Evolutionary conservation across 1,140 invertebrate species (phyloP).

Genomic region (Lepidostoma basale): DNA sequence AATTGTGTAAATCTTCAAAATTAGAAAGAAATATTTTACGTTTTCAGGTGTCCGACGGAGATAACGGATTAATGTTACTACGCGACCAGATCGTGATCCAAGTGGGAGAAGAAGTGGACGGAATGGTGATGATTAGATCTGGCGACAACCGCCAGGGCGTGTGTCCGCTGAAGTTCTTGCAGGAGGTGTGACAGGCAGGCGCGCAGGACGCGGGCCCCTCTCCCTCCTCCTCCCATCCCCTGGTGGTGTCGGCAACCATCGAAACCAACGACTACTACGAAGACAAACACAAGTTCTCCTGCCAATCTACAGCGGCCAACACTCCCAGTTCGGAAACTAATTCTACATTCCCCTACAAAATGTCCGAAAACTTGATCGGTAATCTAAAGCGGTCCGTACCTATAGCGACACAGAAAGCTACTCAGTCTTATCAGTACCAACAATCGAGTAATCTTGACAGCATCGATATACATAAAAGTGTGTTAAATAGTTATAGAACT

Average conservation of each 20-base stretch:
- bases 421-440: slow-evolving; percentile 21
- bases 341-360: slow-evolving; percentile 33
- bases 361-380: slow-evolving; percentile 33
- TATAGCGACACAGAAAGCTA: slow-evolving; percentile 33
- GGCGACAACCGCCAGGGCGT: slow-evolving; percentile 83
- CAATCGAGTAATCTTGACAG: slow-evolving; percentile 5
- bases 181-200: slow-evolving; percentile 77
- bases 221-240: neutral
- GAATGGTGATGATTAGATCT: slow-evolving; percentile 91
- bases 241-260: neutral
- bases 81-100: slow-evolving; percentile 79
- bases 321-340: slow-evolving; percentile 32
- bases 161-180: slow-evolving; percentile 82
- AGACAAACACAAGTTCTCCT: slow-evolving; percentile 17
- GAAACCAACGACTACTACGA: slow-evolving; percentile 6
- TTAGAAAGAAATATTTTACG: neutral
- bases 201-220: slow-evolving; percentile 30
- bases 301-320: slow-evolving; percentile 10
- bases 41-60: slow-evolving; percentile 67
- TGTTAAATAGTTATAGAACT: slow-evolving; percentile 20
- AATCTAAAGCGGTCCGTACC: slow-evolving; percentile 42
- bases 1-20: neutral
- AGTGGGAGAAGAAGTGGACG: slow-evolving; percentile 88
- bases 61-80: slow-evolving; percentile 68
- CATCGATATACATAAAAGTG: slow-evolving; percentile 23